A percentile compares a stretch with the other conserved stretches of the same genome.
phyloP scores from a whole-genome alignment of 2,797 vertebrate genomes.

The Rhabdophis nuchalis region DNA sequence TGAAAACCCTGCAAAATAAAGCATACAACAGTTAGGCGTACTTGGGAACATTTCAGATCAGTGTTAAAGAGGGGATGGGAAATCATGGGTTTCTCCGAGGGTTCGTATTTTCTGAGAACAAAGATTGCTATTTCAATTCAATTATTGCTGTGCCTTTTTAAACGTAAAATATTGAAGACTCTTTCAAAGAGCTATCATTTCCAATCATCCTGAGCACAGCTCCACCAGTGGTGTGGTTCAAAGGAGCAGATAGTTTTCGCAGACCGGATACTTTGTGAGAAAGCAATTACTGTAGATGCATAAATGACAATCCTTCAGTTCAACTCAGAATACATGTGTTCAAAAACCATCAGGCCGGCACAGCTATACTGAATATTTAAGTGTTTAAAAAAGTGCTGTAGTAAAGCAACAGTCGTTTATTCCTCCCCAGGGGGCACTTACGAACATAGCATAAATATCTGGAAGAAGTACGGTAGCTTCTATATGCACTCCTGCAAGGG shows the following conservation, averaged over 20 bases:
- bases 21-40: neutral
- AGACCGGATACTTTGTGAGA: slow-evolving; percentile 23
- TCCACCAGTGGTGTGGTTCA: slow-evolving; percentile 15
- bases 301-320: slow-evolving; percentile 35
- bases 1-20: slow-evolving; percentile 87
- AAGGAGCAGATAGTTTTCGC: slow-evolving; percentile 22
- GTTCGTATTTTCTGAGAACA: slow-evolving; percentile 14
- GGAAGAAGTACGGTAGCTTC: neutral
- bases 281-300: slow-evolving; percentile 22
- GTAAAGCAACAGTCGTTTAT: neutral
- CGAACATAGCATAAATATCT: neutral
- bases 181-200: slow-evolving; percentile 29
- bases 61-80: neutral
- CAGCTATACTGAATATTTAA: neutral
- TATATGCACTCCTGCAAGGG: neutral
- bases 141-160: slow-evolving; percentile 18
- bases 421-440: neutral
- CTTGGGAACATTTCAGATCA: neutral
- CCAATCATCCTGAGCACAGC: slow-evolving; percentile 9
- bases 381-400: neutral
- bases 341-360: neutral
- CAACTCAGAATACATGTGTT: slow-evolving; percentile 21
- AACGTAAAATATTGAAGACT: slow-evolving; percentile 46
- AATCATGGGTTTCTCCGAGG: slow-evolving; percentile 1
- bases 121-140: slow-evolving; percentile 2